phyloP scores from a whole-genome alignment of 1,140 invertebrate genomes.

The Pseudachorutes palmiensis region DNA sequence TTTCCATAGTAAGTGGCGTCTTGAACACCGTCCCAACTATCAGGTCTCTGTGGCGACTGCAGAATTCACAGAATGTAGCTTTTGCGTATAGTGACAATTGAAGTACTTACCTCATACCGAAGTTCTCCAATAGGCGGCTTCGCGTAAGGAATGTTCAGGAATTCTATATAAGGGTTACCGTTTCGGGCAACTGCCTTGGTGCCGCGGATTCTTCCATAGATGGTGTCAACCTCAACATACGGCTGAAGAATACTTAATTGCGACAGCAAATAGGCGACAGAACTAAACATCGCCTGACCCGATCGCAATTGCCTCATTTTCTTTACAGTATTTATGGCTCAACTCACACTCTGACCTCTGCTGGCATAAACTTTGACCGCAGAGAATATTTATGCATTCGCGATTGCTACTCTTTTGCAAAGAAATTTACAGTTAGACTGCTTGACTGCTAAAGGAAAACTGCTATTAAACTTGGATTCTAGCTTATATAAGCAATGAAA shows the following conservation, averaged over 20 bases:
- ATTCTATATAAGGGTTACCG: conserved; percentile 47
- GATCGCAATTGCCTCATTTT: not conserved
- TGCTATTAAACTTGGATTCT: no score
- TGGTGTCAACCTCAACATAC: conserved; percentile 21
- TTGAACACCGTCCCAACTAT: conserved; percentile 16
- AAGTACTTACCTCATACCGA: conserved; percentile 45
- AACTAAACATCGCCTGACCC: not conserved
- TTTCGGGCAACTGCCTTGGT: conserved; percentile 10
- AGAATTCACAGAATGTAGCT: no score
- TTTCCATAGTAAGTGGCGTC: conserved; percentile 24
- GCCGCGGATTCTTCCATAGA: conserved; percentile 17
- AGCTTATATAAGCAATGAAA: no score
- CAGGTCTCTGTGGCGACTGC: conserved; percentile 22
- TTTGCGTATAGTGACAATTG: not conserved
- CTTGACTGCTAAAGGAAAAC: no score
- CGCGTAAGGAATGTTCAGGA: conserved; percentile 53
- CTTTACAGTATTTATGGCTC: not conserved
- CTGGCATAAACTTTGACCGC: not conserved
- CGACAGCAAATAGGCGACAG: not conserved
- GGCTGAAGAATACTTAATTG: not conserved
- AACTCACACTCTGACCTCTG: not conserved
- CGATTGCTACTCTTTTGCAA: no score
- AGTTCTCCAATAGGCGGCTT: conserved; percentile 50
- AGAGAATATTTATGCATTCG: not conserved
- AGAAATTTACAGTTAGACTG: no score